phyloP scores from a whole-genome alignment of 2,797 vertebrate species.

The Synaphobranchus kaupii region DNA sequence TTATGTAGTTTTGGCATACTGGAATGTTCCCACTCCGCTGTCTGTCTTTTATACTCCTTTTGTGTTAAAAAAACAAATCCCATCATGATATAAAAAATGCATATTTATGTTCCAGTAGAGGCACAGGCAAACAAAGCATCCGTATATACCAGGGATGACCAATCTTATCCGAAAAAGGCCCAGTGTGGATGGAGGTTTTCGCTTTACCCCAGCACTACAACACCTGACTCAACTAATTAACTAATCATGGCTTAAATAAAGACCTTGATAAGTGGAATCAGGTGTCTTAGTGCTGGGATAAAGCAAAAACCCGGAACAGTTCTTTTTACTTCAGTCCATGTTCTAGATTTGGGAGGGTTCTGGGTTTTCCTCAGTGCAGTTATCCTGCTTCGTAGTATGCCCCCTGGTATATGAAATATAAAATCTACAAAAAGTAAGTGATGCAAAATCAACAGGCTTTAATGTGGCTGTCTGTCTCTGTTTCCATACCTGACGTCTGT shows the following conservation, averaged over 20 bases:
- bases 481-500: neutral
- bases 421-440: neutral
- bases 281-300: neutral
- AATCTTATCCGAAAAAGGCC: neutral
- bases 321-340: too few relatives aligned
- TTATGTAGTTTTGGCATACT: neutral
- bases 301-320: too few relatives aligned
- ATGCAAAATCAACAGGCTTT: neutral
- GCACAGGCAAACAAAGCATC: neutral
- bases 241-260: neutral
- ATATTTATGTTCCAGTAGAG: neutral
- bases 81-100: neutral
- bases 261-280: neutral
- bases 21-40: neutral
- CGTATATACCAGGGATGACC: too few relatives aligned
- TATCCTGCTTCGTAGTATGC: too few relatives aligned
- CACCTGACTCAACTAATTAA: neutral
- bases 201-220: neutral
- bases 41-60: too few relatives aligned
- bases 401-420: neutral
- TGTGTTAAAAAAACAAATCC: neutral
- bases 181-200: neutral
- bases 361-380: too few relatives aligned
- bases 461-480: neutral
- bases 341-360: too few relatives aligned